These are phyloP conservation scores for Dugesia japonica DNA, from an alignment of 2,888 invertebrate genomes.

Conservation along the genomic window DNA sequence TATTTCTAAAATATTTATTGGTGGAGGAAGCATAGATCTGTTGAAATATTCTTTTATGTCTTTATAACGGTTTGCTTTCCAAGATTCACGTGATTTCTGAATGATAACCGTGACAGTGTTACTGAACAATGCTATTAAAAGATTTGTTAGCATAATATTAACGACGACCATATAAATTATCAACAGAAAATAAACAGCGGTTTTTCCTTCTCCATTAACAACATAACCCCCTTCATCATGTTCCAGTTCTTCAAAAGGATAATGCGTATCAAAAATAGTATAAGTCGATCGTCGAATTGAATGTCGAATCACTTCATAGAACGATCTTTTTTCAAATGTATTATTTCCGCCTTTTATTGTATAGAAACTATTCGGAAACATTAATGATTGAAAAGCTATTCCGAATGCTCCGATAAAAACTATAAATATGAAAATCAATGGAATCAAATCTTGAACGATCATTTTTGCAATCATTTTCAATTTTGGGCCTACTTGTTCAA, in stretches of 20 bases:
- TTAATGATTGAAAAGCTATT: conserved; percentile 27
- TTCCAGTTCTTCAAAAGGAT: not conserved
- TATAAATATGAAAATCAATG: conserved; percentile 29
- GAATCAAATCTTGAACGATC: conserved; percentile 32
- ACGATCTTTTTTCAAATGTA: not conserved
- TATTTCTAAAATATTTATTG: not conserved
- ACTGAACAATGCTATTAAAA: conserved; percentile 33
- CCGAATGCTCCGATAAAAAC: conserved; percentile 33
- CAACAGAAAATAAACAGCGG: conserved; percentile 15
- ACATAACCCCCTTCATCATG: conserved; percentile 12
- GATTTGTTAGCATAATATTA: conserved; percentile 31
- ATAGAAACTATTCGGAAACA: conserved; percentile 30
- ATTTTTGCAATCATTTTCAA: conserved; percentile 35
- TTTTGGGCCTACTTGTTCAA: conserved; percentile 30
- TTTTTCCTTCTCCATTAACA: not conserved
- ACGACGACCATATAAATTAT: conserved; percentile 28
- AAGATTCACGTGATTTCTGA: conserved; percentile 22
- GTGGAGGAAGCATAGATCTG: conserved; percentile 30
- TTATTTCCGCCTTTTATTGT: not conserved
- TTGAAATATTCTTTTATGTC: conserved; percentile 27
- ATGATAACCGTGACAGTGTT: conserved; percentile 32
- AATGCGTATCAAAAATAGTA: conserved; percentile 20
- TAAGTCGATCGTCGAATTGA: not conserved
- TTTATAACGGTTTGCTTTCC: conserved; percentile 32
- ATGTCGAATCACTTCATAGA: not conserved